phyloP scores from a whole-genome alignment of 2,888 invertebrate species.

The Prosopocoilus inquinatus region DNA sequence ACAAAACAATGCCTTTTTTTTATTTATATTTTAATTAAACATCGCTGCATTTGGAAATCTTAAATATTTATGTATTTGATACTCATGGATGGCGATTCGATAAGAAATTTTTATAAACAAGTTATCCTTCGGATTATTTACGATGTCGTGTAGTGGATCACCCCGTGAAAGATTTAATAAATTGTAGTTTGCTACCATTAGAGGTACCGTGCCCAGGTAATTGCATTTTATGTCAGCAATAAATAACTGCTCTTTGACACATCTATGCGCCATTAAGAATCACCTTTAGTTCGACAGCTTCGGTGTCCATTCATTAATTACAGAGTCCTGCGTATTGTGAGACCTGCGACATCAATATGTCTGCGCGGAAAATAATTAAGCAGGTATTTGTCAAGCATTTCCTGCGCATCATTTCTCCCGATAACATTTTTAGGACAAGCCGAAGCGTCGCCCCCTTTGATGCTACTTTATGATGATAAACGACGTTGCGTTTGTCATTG shows the following conservation, averaged over 20 bases:
- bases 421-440: slow-evolving; percentile 50
- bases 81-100: too few relatives aligned
- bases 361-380: slow-evolving; percentile 51
- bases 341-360: slow-evolving; percentile 43
- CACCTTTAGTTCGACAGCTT: slow-evolving; percentile 36
- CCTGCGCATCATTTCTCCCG: slow-evolving; percentile 47
- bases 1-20: too few relatives aligned
- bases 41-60: too few relatives aligned
- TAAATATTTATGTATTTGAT: too few relatives aligned
- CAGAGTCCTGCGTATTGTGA: slow-evolving; percentile 22
- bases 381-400: slow-evolving; percentile 50
- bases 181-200: slow-evolving; percentile 31
- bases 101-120: too few relatives aligned
- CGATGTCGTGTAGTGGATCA: too few relatives aligned
- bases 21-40: too few relatives aligned
- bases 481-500: slow-evolving; percentile 48
- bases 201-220: slow-evolving; percentile 42
- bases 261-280: slow-evolving; percentile 40
- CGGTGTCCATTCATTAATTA: slow-evolving; percentile 41
- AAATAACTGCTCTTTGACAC: slow-evolving; percentile 41
- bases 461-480: slow-evolving; percentile 49
- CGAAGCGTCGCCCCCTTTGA: slow-evolving; percentile 46
- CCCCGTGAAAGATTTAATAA: slow-evolving; percentile 27
- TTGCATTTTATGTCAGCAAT: slow-evolving; percentile 42
- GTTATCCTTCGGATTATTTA: too few relatives aligned